Evolutionary conservation across 2,113 vertebrate genomes (phyloP).

Genomic region (Nematolebias whitei): DNA sequence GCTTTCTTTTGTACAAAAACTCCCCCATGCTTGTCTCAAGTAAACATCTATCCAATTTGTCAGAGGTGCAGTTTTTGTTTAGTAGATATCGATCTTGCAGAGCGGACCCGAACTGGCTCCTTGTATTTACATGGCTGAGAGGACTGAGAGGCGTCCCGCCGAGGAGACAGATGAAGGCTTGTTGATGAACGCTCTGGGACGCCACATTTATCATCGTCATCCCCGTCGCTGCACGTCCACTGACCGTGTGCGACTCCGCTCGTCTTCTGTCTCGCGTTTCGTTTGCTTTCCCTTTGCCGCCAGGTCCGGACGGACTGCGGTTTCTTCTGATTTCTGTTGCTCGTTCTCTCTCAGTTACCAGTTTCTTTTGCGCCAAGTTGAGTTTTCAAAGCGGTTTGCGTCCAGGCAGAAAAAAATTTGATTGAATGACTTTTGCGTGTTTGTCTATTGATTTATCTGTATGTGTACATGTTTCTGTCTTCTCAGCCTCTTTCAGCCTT

Average conservation of each 20-base stretch:
- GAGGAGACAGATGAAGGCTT: constrained; percentile 68
- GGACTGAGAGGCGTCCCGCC: constrained; percentile 50
- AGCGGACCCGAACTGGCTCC: constrained; percentile 36
- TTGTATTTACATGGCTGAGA: constrained; percentile 70
- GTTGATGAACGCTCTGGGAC: constrained; percentile 58
- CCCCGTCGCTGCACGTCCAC: constrained; percentile 53
- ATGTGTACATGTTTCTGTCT: background rate
- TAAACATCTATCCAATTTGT: constrained; percentile 65
- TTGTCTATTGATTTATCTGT: constrained; percentile 1
- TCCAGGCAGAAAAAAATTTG: constrained; percentile 14
- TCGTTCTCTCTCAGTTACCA: constrained; percentile 27
- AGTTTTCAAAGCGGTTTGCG: constrained; percentile 24
- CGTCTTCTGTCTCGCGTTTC: background rate
- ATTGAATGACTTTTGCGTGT: constrained; percentile 21
- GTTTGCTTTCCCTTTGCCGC: constrained; percentile 11
- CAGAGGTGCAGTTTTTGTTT: constrained; percentile 61
- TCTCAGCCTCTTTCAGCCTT: background rate
- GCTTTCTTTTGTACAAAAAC: constrained; percentile 29
- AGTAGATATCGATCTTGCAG: constrained; percentile 62
- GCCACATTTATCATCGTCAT: constrained; percentile 65
- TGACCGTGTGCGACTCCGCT: constrained; percentile 48
- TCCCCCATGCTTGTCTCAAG: constrained; percentile 36
- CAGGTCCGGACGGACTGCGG: background rate
- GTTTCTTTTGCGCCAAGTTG: constrained; percentile 26
- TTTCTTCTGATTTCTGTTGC: constrained; percentile 30